Evolutionary conservation across 1,140 invertebrate species (phyloP).

Genomic region (Drosophila subpulchrella): DNA sequence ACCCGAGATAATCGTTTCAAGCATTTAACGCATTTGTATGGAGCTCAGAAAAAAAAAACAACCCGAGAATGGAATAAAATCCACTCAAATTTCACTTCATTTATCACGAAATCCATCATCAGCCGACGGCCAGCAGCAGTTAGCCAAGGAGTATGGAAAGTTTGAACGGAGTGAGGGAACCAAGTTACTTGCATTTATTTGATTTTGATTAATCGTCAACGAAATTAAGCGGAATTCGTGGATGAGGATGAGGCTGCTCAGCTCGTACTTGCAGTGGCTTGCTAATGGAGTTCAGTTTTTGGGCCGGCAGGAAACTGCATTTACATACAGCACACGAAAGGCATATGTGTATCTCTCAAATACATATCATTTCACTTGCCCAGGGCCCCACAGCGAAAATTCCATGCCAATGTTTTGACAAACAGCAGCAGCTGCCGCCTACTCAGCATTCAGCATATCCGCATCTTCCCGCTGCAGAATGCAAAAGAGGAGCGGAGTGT

Average conservation of each 20-base stretch:
- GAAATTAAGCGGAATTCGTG: conserved; percentile 57
- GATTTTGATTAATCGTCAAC: conserved; percentile 65
- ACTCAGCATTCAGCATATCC: conserved; percentile 58
- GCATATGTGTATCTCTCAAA: conserved; percentile 58
- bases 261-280: conserved; percentile 22
- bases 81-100: conserved; percentile 64
- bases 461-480: conserved; percentile 21
- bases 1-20: conserved; percentile 40
- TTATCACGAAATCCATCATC: conserved; percentile 62
- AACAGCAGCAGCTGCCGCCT: conserved; percentile 62
- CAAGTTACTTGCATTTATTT: conserved; percentile 52
- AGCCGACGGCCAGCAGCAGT: conserved; percentile 33
- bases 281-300: conserved; percentile 41
- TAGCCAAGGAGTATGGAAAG: conserved; percentile 17
- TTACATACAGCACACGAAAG: conserved; percentile 29
- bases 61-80: conserved; percentile 32
- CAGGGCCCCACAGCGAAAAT: conserved; percentile 42
- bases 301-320: conserved; percentile 53
- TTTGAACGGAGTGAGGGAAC: not conserved
- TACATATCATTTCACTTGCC: conserved; percentile 62
- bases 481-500: conserved; percentile 12
- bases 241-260: not conserved
- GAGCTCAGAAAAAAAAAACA: conserved; percentile 1
- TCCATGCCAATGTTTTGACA: conserved; percentile 61
- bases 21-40: conserved; percentile 50